Evolutionary conservation across 2,888 invertebrate genomes (phyloP).

Genomic region (Coelogynopora nodosa): DNA sequence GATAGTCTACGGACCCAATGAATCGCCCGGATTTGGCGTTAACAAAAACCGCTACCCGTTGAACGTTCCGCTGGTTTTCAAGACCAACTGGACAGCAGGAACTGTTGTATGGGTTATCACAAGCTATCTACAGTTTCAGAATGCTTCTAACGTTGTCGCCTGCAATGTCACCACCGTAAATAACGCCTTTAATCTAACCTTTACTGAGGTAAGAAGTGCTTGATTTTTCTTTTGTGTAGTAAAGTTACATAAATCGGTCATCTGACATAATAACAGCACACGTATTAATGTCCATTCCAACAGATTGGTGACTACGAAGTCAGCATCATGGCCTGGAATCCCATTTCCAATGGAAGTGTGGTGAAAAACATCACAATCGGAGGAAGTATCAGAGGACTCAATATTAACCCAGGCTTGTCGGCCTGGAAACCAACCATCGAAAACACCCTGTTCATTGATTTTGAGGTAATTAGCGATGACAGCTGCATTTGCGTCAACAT

Average conservation of each 20-base stretch:
- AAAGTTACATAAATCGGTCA: too few relatives aligned
- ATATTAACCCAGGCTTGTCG: constrained; percentile 36
- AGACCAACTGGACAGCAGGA: background rate
- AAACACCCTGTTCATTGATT: constrained; percentile 50
- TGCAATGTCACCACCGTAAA: background rate
- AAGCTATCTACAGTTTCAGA: background rate
- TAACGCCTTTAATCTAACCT: background rate
- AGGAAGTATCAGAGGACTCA: constrained; percentile 47
- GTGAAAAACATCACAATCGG: constrained; percentile 47
- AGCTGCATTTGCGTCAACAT: constrained; percentile 53
- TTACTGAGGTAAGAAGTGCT: background rate
- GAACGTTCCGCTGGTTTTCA: background rate
- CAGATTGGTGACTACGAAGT: constrained; percentile 48
- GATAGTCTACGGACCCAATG: background rate
- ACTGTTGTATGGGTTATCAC: background rate
- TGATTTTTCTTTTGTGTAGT: background rate
- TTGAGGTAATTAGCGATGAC: constrained; percentile 50
- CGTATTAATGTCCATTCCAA: too few relatives aligned
- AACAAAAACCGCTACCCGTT: background rate
- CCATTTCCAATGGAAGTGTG: constrained; percentile 45
- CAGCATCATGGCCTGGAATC: constrained; percentile 49
- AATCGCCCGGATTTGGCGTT: background rate
- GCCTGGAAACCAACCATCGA: constrained; percentile 46
- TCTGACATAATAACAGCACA: too few relatives aligned
- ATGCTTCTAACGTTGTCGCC: background rate